Conservation (phyloP, 2,888 invertebrate species). For the Caenorhabditis sinica region DNA sequence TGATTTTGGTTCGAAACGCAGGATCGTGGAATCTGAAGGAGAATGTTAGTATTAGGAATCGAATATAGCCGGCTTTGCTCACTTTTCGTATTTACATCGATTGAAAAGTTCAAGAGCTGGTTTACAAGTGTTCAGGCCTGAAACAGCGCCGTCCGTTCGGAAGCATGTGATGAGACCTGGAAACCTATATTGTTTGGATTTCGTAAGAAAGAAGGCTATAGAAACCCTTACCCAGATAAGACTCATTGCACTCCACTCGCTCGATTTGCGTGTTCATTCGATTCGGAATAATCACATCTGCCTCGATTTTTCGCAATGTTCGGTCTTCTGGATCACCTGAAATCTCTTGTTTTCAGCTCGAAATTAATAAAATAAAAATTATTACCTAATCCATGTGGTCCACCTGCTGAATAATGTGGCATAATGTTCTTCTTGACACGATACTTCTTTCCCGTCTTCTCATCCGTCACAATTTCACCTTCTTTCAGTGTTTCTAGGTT, state of each 20-base stretch:
- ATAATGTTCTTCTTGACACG: conserved; percentile 81
- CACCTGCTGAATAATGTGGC: conserved; percentile 76
- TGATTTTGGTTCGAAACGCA: conserved; percentile 78
- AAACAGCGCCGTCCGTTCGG: conserved; percentile 77
- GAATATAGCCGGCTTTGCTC: background rate
- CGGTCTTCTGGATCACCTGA: conserved; percentile 90
- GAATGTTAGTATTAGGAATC: too few species aligned
- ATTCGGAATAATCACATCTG: conserved; percentile 92
- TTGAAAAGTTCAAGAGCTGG: conserved; percentile 78
- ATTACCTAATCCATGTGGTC: conserved; percentile 79
- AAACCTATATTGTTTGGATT: conserved; percentile 1
- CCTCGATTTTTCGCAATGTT: conserved; percentile 92
- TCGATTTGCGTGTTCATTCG: conserved; percentile 92
- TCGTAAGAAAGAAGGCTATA: background rate
- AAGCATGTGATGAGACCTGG: conserved; percentile 79
- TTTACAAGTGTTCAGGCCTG: conserved; percentile 78
- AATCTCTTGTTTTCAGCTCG: background rate
- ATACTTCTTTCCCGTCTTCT: conserved; percentile 80
- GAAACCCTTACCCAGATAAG: conserved; percentile 75
- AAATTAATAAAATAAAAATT: background rate
- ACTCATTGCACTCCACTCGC: conserved; percentile 88
- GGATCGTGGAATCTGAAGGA: conserved; percentile 80
- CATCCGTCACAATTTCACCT: conserved; percentile 80
- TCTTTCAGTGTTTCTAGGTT: conserved; percentile 75
- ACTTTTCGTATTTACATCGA: conserved; percentile 81